Percentiles rank a stretch among this genome's conserved stretches.
These are phyloP conservation scores for Didymodactylos carnosus DNA, from an alignment of 2,888 invertebrate genomes.

Conservation along the genomic window DNA sequence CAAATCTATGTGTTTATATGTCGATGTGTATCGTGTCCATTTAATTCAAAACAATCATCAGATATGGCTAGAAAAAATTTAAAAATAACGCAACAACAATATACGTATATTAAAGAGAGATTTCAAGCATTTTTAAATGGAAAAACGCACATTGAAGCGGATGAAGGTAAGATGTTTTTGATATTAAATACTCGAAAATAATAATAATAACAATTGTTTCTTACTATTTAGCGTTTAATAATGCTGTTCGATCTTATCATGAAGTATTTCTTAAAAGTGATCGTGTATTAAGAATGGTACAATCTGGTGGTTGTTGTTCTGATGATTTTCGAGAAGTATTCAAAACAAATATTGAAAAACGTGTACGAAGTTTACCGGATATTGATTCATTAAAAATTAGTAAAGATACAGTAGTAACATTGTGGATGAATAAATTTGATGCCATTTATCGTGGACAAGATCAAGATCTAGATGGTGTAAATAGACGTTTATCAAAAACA, in stretches of 20 bases:
- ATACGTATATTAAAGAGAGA: conserved; percentile 73
- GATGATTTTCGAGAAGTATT: conserved; percentile 96
- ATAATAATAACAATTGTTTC: no score
- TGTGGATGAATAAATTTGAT: conserved; percentile 96
- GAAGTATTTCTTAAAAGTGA: conserved; percentile 84
- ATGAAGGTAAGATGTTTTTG: conserved; percentile 23
- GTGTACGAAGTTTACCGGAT: conserved; percentile 86
- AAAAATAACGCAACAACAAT: conserved; percentile 82
- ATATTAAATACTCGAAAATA: background rate
- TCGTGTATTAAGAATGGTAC: conserved; percentile 81
- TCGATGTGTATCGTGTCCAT: conserved; percentile 88
- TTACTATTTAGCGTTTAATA: conserved; percentile 94
- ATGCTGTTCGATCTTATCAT: conserved; percentile 69
- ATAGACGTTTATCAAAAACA: conserved; percentile 24
- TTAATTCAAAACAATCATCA: conserved; percentile 94
- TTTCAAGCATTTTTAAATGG: conserved; percentile 89
- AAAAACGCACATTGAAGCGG: conserved; percentile 48
- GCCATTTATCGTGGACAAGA: conserved; percentile 58
- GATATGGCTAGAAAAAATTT: conserved; percentile 87
- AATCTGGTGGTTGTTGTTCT: conserved; percentile 88
- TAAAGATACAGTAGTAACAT: conserved; percentile 90
- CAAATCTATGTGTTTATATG: conserved; percentile 96
- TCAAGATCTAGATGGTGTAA: conserved; percentile 23
- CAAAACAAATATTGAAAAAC: conserved; percentile 90
- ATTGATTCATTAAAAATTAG: conserved; percentile 73